Evolutionary conservation across 2,888 invertebrate genomes (phyloP), one percentile per base, ranked within the genome.

Genomic region (Drosophila acutilabella): DNA sequence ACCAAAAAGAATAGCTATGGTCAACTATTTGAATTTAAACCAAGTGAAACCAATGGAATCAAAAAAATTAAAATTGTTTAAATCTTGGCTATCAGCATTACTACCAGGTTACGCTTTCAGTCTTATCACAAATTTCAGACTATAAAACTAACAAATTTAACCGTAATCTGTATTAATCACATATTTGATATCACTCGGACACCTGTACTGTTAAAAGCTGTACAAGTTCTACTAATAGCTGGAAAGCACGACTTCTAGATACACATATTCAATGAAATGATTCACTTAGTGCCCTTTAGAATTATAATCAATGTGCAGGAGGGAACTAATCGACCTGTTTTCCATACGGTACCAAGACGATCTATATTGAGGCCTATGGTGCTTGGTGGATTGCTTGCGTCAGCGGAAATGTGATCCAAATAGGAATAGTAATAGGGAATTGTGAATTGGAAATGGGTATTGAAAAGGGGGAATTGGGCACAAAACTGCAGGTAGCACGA

Each of bases 401-500:
- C 78, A 78, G 44, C 77, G 77, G 78, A 78, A 74, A 75, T 78
- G 71, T 59, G 70, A 56, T 64, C 44, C 42, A 47, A 74, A 62
- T 62, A 26, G 20, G 69, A 56, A 71, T 69, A 13, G 42, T 48
- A 47, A 69, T 64, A 40, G 62, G 26, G 58, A 38, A 58, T 47
- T 40, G 58, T 26, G 50, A 53, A 66, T 45, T 62, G 58, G 54
- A 56, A 53, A 48, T 64, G 30, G 47, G 54, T 64, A 64, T 56
- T 54, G 60, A 64, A 67, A 57, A 64, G 56, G 62, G 56, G 53
- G 71, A 59, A 75, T 57, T 18, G 62, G 45, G 50, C 23, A 54
- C 40, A 50, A 48, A 60, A 51, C 67, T 77, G 66, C 77, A 77
- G 77, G 77, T 77, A 77, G 77, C 66, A 50, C 23, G 36, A 26